These are phyloP conservation scores for Sciurus carolinensis DNA, from an alignment of 2,797 vertebrate species.

Conservation along the genomic window DNA sequence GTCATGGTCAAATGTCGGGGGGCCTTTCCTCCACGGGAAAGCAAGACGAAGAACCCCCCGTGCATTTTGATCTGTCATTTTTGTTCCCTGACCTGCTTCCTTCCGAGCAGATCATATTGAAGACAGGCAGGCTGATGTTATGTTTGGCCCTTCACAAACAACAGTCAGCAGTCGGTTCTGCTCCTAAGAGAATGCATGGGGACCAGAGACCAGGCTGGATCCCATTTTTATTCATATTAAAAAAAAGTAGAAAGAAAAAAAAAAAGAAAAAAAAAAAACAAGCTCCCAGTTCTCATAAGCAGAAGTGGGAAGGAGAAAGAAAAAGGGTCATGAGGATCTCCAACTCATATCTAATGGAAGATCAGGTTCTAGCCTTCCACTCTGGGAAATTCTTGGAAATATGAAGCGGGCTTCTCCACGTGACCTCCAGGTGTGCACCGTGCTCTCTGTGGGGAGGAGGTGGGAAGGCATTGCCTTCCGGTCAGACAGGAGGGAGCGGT, in stretches of 20 bases:
- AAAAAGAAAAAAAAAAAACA: too few relatives aligned
- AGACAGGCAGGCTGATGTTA: neutral
- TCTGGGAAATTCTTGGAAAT: neutral
- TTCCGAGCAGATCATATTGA: neutral
- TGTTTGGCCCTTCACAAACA: neutral
- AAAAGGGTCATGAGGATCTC: neutral
- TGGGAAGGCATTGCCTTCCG: neutral
- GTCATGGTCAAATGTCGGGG: neutral
- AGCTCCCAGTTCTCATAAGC: neutral
- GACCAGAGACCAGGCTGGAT: neutral
- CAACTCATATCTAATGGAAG: neutral
- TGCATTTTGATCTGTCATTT: neutral
- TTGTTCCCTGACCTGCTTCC: conserved; percentile 42
- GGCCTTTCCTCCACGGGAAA: neutral
- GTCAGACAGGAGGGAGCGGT: neutral
- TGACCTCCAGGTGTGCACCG: neutral
- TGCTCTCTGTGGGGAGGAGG: neutral
- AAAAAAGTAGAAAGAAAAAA: neutral
- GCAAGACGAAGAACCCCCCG: accelerated
- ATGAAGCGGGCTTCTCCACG: neutral
- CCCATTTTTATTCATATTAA: neutral
- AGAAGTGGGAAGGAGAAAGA: neutral
- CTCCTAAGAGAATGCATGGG: neutral
- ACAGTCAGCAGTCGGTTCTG: neutral
- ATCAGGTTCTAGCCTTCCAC: neutral